These are phyloP conservation scores for Apodemus agrarius DNA, from an alignment of 2,797 vertebrate species.

Conservation along the genomic window DNA sequence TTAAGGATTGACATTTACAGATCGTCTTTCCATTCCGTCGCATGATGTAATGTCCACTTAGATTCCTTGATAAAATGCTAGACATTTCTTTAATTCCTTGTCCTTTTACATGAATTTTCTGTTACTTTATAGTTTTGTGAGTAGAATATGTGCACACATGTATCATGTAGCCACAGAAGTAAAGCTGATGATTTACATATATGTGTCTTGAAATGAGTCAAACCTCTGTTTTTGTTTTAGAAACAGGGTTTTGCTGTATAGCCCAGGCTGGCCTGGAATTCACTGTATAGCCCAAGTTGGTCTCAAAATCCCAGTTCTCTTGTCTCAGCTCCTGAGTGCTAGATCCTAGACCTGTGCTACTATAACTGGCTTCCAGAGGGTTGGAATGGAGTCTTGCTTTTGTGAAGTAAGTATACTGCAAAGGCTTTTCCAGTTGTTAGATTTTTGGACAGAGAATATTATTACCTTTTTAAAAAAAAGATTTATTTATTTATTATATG, in stretches of 20 bases:
- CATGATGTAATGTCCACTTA: neutral
- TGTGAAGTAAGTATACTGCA: neutral
- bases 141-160: neutral
- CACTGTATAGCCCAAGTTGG: neutral
- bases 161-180: neutral
- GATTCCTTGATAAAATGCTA: constrained; percentile 28
- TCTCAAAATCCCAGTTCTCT: neutral
- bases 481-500: no score
- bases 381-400: neutral
- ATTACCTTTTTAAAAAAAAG: no score
- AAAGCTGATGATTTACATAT: neutral
- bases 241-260: neutral
- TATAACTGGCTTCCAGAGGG: neutral
- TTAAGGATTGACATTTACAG: neutral
- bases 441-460: neutral
- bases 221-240: neutral
- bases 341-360: neutral
- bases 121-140: constrained; percentile 23
- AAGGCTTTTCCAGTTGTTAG: constrained; percentile 13
- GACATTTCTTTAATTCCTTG: neutral
- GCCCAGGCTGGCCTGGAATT: neutral
- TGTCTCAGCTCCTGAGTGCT: neutral
- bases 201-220: neutral
- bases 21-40: neutral
- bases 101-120: neutral